These are phyloP conservation scores for Calosoma granatense DNA, from an alignment of 1,140 invertebrate species.

Conservation along the genomic window DNA sequence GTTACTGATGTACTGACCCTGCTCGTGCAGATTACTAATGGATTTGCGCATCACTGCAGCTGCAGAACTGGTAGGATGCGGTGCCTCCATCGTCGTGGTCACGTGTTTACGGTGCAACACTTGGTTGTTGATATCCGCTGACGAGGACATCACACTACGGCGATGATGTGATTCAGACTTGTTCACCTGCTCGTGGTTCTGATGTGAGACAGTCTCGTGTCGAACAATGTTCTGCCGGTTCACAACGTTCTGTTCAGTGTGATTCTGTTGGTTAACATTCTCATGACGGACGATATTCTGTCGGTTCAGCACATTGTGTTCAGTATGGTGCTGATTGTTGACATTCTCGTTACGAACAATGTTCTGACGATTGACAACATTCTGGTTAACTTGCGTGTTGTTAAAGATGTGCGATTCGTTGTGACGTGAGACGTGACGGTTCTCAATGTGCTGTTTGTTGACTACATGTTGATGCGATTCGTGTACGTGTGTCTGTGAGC, in stretches of 20 bases:
- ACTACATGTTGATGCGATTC: conserved; percentile 10
- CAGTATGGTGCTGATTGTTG: neutral
- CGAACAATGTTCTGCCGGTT: conserved; percentile 10
- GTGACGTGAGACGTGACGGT: conserved; percentile 14
- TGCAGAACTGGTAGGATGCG: conserved; percentile 47
- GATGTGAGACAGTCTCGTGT: neutral
- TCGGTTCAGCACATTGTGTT: neutral
- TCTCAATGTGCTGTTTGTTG: conserved; percentile 17
- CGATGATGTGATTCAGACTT: conserved; percentile 40
- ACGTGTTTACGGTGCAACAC: conserved; percentile 64
- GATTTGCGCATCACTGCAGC: conserved; percentile 68
- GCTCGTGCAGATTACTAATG: conserved; percentile 63
- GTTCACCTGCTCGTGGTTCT: conserved; percentile 18
- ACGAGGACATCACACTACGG: conserved; percentile 60
- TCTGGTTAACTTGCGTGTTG: neutral
- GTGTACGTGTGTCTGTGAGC: conserved; percentile 24
- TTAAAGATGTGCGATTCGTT: conserved; percentile 12
- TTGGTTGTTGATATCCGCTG: conserved; percentile 60
- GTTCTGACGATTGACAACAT: neutral
- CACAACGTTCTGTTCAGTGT: neutral
- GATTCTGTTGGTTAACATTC: neutral
- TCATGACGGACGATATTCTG: neutral
- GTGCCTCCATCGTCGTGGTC: conserved; percentile 40
- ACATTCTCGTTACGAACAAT: neutral
- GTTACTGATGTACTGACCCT: conserved; percentile 54